A percentile compares a stretch with the other conserved stretches of the same genome.
Evolutionary conservation across 1,140 invertebrate genomes (phyloP).

Genomic region (Zaprionus capensis): DNA sequence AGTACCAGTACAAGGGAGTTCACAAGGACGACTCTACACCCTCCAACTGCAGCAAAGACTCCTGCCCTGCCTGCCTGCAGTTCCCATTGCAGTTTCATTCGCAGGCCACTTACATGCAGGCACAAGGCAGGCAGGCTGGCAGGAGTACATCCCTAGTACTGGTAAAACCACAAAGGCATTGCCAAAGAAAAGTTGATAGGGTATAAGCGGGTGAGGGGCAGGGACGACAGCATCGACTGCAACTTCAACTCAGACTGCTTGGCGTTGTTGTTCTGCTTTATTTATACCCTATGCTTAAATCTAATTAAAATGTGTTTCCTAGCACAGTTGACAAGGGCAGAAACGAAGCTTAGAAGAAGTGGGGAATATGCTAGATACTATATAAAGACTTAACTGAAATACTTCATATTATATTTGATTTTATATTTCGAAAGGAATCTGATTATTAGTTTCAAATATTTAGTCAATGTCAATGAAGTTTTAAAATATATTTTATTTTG

Average conservation of each 20-base stretch:
- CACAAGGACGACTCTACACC: constrained; percentile 47
- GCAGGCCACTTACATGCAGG: constrained; percentile 78
- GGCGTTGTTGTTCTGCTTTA: constrained; percentile 44
- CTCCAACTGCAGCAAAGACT: neutral
- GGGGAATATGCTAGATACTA: neutral
- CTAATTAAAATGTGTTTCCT: neutral
- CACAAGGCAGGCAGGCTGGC: constrained; percentile 65
- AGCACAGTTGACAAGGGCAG: neutral
- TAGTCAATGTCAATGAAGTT: too few species aligned
- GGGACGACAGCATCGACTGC: constrained; percentile 6
- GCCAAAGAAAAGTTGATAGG: constrained; percentile 33
- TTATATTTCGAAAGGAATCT: too few species aligned
- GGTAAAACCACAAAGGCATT: constrained; percentile 57
- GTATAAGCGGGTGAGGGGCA: neutral
- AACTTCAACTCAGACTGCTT: constrained; percentile 48
- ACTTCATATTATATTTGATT: neutral
- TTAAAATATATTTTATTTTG: too few species aligned
- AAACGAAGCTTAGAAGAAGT: neutral
- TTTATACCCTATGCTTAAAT: constrained; percentile 24
- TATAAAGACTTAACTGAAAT: neutral
- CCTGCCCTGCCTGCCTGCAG: neutral
- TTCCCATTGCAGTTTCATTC: constrained; percentile 37
- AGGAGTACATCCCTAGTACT: constrained; percentile 33
- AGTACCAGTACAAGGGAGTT: constrained; percentile 24
- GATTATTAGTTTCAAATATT: too few species aligned